Percentiles rank a stretch among this genome's conserved stretches.
Evolutionary conservation across 2,113 vertebrate species (phyloP).

Genomic region (Coregonus clupeaformis): DNA sequence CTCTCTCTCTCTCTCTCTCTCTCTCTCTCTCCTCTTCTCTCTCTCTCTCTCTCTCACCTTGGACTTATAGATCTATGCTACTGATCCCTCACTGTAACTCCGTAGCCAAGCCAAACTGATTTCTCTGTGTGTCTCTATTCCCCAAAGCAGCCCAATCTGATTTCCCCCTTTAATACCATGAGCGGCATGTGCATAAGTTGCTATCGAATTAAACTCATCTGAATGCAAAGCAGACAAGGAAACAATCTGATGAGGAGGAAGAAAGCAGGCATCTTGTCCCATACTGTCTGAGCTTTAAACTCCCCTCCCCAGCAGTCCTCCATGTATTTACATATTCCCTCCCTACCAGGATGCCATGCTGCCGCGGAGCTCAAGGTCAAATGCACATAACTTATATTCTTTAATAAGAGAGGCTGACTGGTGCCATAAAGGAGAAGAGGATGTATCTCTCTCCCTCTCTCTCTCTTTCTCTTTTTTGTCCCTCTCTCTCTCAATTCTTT

Average conservation of each 20-base stretch:
- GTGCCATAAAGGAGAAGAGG: background rate
- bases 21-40: background rate
- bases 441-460: no score
- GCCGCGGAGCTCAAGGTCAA: slow-evolving; percentile 72
- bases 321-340: slow-evolving; percentile 57
- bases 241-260: slow-evolving; percentile 38
- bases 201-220: background rate
- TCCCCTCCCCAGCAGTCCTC: slow-evolving; percentile 27
- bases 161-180: background rate
- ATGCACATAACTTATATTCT: slow-evolving; percentile 43
- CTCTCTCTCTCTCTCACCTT: background rate
- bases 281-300: slow-evolving; percentile 54
- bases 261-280: slow-evolving; percentile 15
- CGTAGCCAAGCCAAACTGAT: background rate
- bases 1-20: background rate
- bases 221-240: slow-evolving; percentile 36
- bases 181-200: background rate
- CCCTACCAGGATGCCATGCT: slow-evolving; percentile 28
- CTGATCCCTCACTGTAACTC: background rate
- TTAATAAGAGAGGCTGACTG: slow-evolving; percentile 4
- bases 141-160: no score
- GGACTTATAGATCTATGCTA: background rate
- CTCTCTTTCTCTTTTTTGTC: no score
- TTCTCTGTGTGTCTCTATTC: background rate
- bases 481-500: background rate